These are phyloP conservation scores for Felis catus DNA, from an alignment of 2,113 vertebrate species.

Conservation along the genomic window F.catus_Fca126_mat1.0 CM031420.1:154043001-154043500, in stretches of 20 bases:
- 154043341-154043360: not conserved
- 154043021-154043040: not conserved
- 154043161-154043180: too few species aligned
- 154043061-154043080: not conserved
- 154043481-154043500: not conserved
- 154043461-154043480: not conserved
- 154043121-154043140: not conserved
- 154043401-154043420: not conserved
- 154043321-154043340: not conserved
- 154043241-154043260: not conserved
- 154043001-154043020: not conserved
- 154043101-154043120: not conserved
- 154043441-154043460: not conserved
- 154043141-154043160: too few species aligned
- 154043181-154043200: not conserved
- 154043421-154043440: not conserved
- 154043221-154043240: not conserved
- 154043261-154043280: not conserved
- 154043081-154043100: not conserved
- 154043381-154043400: conserved; percentile 4
- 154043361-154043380: not conserved
- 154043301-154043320: not conserved
- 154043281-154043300: not conserved
- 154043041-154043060: not conserved
- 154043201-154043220: not conserved